Base-by-base conservation (phyloP, 2,113 vertebrate genomes). In the Hylia prasina region DNA sequence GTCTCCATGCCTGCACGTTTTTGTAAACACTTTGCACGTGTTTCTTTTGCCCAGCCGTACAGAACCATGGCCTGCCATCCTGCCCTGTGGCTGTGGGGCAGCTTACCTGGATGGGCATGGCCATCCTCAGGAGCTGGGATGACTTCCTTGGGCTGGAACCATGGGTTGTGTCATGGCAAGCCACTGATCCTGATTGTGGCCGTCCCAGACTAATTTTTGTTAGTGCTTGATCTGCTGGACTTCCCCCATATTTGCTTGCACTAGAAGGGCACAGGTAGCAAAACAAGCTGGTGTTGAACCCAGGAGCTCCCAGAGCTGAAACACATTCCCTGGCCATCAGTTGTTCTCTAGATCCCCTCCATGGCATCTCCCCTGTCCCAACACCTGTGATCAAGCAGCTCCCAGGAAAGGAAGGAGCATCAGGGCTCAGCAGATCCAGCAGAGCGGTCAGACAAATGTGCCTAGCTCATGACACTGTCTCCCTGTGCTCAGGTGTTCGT, bases 401-500 rank as follows among this genome's bases (percentile, higher is more conserved):
- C 53, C 27, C 9, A 20, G 40, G 81, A 80, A 65, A 84, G 23
- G 44, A 68, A 82, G 33, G 23, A 70, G 18, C 40, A 57, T 48
- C 35, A 85, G 53, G 45, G 39, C 69, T 64, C 48, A 87, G 77
- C 53, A 78, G 64, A 68, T 82, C 18, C 42, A 45, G 39, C 39
- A 69, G 56, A 35, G 47, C 57, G 35, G 13, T 5, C 53, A 30
- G 53, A 82, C 33, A n/a, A 28, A 57, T 14, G 39, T 50, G 39
- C 30, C 22, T 16, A 40, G 54, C 18, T 22, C 19, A 56, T 92
- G 51, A 92, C 72, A 37, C 82, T 20, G 56, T 54, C 86, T 84
- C 31, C 56, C 66, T 95, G 11, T 87, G 33, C 92, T 82, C 82
- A 99, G 99, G 99, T 99, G 53, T 99, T 99, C 61, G 11, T 99